Conservation (phyloP, 2,797 vertebrate species). For the Thunnus albacares region DNA sequence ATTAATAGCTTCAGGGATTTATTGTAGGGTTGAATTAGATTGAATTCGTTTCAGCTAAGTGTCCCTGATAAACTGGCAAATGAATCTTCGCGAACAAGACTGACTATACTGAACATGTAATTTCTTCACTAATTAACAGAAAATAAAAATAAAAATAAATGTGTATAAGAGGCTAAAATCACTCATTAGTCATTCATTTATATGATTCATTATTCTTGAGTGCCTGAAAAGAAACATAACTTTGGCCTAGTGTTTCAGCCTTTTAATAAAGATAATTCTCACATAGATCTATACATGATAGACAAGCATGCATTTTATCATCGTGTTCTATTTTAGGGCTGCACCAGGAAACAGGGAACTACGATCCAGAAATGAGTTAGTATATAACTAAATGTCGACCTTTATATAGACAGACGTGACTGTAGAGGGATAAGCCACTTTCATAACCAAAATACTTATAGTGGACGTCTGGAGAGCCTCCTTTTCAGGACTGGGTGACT, state of each 20-base stretch:
- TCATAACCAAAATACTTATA: too few relatives aligned
- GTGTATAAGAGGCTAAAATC: constrained; percentile 2
- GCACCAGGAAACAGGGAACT: neutral
- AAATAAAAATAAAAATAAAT: neutral
- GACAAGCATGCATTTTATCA: constrained; percentile 19
- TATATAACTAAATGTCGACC: too few relatives aligned
- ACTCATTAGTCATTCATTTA: neutral
- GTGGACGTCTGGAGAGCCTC: too few relatives aligned
- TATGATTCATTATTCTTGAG: constrained; percentile 3
- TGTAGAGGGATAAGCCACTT: too few relatives aligned
- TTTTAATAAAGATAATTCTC: neutral
- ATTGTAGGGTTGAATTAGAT: neutral
- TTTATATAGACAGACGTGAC: too few relatives aligned
- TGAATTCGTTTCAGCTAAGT: neutral
- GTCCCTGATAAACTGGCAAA: neutral
- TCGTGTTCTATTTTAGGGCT: neutral
- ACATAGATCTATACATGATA: constrained; percentile 37
- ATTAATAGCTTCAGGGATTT: too few relatives aligned
- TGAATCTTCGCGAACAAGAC: neutral
- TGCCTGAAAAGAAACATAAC: constrained; percentile 48
- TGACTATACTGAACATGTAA: neutral
- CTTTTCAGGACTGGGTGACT: too few relatives aligned
- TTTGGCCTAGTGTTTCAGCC: constrained; percentile 40
- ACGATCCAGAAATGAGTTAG: too few relatives aligned
- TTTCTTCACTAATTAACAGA: neutral